Evolutionary conservation across 2,888 invertebrate genomes (phyloP), one percentile per base, ranked within the genome.

Genomic region (Nemotelus pantherinus): DNA sequence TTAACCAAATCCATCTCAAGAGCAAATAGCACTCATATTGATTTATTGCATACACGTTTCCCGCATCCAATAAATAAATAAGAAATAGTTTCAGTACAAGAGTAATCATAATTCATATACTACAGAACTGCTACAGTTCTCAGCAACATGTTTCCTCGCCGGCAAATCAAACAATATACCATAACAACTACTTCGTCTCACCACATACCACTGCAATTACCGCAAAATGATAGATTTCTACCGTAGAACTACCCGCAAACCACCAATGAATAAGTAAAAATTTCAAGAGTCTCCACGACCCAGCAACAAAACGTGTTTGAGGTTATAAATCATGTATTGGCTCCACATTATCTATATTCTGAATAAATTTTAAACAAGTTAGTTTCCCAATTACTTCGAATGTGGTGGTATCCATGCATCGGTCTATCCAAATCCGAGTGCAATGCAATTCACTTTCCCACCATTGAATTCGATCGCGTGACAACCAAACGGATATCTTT

Each of bases 291-390:
- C 3, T 63, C 63, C 25, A 41, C 3, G 25, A 7, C 39, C 44
- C 4, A 45, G 47, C 9, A 47, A 65, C 47, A 45, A 39, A 65
- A 65, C 6, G 65, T 65, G 65, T 65, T 65, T 47, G 10, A 65
- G 1, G 10, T 45, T 6, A 45, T 65, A 45, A 65, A 65, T 65
- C 39, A 65, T 65, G 7, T n/a, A 65, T 65, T 5, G 47, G 5
- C 4, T 1, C 45, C 7, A 39, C 47, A 25, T 45, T n/a, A 39
- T 63, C 6, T 25, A 45, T 10, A 63, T 39, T 43, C 43, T 63
- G 9, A 25, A 25, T 25, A 25, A 25, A 25, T 25, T 25, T 25
- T 25, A 25, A 25, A 25, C 25, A 25, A 25, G 25, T 25, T 25
- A 25, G 25, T 25, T 25, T 50, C 9, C 6, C 5, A 50, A 50